Evolutionary conservation across 2,888 invertebrate species (phyloP), one percentile per base, ranked within the genome.

Genomic region (Yponomeuta sedellus): DNA sequence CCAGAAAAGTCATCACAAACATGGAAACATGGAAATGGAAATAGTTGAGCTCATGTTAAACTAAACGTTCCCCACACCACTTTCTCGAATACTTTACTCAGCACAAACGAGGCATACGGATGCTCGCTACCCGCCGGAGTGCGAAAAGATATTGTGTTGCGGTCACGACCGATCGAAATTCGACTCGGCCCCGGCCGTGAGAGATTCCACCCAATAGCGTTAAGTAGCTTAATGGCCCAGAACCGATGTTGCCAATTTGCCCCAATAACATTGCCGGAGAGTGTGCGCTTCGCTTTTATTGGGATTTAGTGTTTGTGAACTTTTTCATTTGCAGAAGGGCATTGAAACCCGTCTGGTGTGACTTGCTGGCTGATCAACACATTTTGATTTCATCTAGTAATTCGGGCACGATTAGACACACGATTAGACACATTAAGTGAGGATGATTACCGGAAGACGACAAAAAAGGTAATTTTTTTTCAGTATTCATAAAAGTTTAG

Each of bases 201-300:
- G 73, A 77, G 77, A 76, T 74, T 76, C 72, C 68, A 74, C 71
- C 72, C 71, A 75, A 72, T 75, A 75, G 74, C 73, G 72, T 76
- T 79, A 81, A 83, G 80, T 76, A 75, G 78, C 78, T 77, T 82
- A 84, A 85, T 85, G 81, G 80, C 69, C 72, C 73, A 78, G 78
- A 81, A 82, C 80, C 44, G 44, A 77, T 79, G 83, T 82, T 79
- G 81, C 78, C 79, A 82, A 83, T 85, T 84, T 79, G 78, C 80
- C 80, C 80, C 78, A 72, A 70, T 72, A 72, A 71, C 63, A 25
- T 34, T n/a, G 61, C 34, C 39, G n/a, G 25, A 61, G 25, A 59
- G 20, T 59, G 39, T 62, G 19, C 28, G 10, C 28, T 34, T 34
- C n/a, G 62, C 12, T 39, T 62, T 34, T 39, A 62, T 62, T 62